Evolutionary conservation across 1,140 invertebrate species (phyloP).

Genomic region (Drosophila lini): DNA sequence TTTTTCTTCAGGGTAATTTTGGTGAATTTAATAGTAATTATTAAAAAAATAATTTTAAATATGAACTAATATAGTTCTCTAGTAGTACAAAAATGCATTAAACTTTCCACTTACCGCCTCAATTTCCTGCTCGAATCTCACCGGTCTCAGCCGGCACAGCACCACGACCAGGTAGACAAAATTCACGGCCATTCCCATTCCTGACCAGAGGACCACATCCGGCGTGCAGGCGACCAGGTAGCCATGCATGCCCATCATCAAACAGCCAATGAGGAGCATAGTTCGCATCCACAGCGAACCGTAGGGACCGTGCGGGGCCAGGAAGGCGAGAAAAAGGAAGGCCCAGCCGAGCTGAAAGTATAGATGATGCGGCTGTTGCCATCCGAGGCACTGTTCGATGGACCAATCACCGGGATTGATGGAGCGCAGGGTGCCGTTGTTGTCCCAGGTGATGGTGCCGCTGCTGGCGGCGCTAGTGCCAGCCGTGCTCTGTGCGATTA

Average conservation of each 20-base stretch:
- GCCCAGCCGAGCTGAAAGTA: slow-evolving; percentile 94
- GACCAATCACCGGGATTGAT: slow-evolving; percentile 83
- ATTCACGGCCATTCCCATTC: slow-evolving; percentile 92
- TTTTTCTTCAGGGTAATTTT: not conserved
- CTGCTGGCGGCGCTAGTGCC: slow-evolving; percentile 68
- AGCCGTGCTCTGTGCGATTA: slow-evolving; percentile 70
- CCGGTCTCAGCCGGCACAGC: slow-evolving; percentile 92
- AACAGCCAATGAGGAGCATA: slow-evolving; percentile 90
- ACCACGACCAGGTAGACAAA: slow-evolving; percentile 92
- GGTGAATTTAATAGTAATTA: no score
- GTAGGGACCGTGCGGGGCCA: slow-evolving; percentile 91
- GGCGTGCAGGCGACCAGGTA: slow-evolving; percentile 93
- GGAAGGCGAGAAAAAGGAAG: slow-evolving; percentile 92
- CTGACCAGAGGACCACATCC: slow-evolving; percentile 94
- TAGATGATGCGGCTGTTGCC: slow-evolving; percentile 88
- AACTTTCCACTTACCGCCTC: slow-evolving; percentile 88
- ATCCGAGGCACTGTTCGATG: slow-evolving; percentile 86
- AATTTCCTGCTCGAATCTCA: slow-evolving; percentile 93
- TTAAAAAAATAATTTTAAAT: no score
- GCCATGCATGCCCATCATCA: slow-evolving; percentile 92
- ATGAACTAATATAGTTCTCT: no score
- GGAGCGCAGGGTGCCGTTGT: slow-evolving; percentile 81
- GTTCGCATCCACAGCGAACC: slow-evolving; percentile 92
- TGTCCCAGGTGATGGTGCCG: slow-evolving; percentile 80
- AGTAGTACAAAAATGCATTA: not conserved